A percentile compares a stretch with the other conserved stretches of the same genome.
Conservation (phyloP, 2,888 invertebrate species). For the Coenonympha glycerion region DNA sequence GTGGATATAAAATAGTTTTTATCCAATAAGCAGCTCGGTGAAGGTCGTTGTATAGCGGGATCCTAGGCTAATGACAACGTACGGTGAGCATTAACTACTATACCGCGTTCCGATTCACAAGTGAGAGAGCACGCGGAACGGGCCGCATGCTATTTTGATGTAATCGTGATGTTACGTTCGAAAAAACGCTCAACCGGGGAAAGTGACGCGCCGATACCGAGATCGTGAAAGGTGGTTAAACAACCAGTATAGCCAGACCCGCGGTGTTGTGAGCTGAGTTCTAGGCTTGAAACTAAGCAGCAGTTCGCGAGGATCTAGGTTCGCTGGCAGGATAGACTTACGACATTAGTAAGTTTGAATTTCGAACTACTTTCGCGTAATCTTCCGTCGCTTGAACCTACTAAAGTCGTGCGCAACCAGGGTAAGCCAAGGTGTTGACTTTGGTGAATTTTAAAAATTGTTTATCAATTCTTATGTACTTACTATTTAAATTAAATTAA, state of each 20-base stretch:
- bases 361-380: slow-evolving; percentile 75
- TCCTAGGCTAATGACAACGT: no score
- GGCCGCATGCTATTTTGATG: slow-evolving; percentile 69
- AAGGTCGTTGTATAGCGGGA: no score
- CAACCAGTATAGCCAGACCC: slow-evolving; percentile 49
- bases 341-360: slow-evolving; percentile 68
- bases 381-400: slow-evolving; percentile 46
- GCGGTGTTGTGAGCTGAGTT: slow-evolving; percentile 17
- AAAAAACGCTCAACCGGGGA: slow-evolving; percentile 71
- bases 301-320: slow-evolving; percentile 51
- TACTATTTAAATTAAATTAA: not conserved
- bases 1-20: no score
- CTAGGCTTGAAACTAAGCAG: slow-evolving; percentile 20
- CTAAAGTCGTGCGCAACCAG: slow-evolving; percentile 15
- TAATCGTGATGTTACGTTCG: slow-evolving; percentile 68
- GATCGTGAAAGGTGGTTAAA: slow-evolving; percentile 69
- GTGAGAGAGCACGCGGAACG: slow-evolving; percentile 57
- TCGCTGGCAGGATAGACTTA: slow-evolving; percentile 53
- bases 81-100: not conserved
- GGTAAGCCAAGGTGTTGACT: no score
- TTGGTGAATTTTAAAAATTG: not conserved
- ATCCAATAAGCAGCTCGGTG: no score
- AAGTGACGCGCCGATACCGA: slow-evolving; percentile 69
- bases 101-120: slow-evolving; percentile 45
- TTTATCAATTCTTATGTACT: no score